Base-by-base conservation (phyloP, 2,113 vertebrate genomes). In the Merops nubicus region DNA sequence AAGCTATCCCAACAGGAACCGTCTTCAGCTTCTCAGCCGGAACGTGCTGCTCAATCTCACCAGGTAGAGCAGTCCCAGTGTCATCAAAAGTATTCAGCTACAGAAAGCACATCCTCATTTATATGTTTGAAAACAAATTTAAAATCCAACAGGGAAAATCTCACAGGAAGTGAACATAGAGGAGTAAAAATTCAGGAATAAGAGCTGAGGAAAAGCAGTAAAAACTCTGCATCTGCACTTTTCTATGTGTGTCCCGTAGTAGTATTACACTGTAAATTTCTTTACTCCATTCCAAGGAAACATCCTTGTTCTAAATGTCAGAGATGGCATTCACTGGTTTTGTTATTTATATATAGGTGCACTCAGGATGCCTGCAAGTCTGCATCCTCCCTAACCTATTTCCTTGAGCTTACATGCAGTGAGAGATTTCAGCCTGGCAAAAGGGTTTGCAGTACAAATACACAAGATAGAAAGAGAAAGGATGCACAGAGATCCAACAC, bases 111-210 rank as follows among this genome's bases (percentile, higher is more conserved):
- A 79, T 28, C 36, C 48, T 89, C 51, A 42, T 92, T 93, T 91
- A 53, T 91, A 65, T 97, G 91, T 93, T 94, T 97, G 96, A 73
- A 95, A 95, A 93, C 94, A 93, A 92, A 87, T 84, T 75, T 87
- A 38, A 89, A 93, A 82, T 82, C 65, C 83, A 82, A 57, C 68
- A 57, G 92, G 77, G 88, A 92, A 89, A 93, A 75, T 56, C 60
- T 15, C 69, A 89, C 31, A 89, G 28, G 48, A 74, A 92, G 31
- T 3, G 51, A 93, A 36, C 45, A 53, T 1, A 67, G 51, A 89
- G 34, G 31, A 59, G 69, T 0, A 88, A 62, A 78, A 92, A 78
- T 51, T 77, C 51, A 16, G 34, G 16, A 74, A 64, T 50, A 67
- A 81, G 48, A 88, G 40, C 25, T 59, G 64, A 81, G 28, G 28